A percentile compares a stretch with the other conserved stretches of the same genome.
Conservation (phyloP, 2,113 vertebrate species). For the Aspiorhynchus laticeps region DNA sequence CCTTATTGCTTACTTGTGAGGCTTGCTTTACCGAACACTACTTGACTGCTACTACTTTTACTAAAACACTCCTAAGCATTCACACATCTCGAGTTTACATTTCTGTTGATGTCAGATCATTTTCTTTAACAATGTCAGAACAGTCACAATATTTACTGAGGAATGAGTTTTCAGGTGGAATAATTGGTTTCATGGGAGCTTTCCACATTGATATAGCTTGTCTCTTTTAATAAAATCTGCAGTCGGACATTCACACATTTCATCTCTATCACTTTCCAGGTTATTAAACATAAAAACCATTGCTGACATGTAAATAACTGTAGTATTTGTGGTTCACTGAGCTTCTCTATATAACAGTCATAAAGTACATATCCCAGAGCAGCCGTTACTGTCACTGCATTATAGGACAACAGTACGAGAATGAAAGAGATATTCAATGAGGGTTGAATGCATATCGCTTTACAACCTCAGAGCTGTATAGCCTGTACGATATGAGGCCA, state of each 20-base stretch:
- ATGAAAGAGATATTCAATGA: background rate
- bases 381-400: background rate
- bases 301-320: background rate
- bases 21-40: background rate
- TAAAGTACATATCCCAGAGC: background rate
- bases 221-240: constrained; percentile 6
- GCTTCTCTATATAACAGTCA: background rate
- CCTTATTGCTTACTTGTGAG: background rate
- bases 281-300: constrained; percentile 22
- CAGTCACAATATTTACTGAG: constrained; percentile 7
- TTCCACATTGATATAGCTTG: background rate
- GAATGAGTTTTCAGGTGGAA: constrained; percentile 20
- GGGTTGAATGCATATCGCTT: background rate
- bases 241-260: constrained; percentile 17
- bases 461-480: background rate
- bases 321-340: constrained; percentile 11
- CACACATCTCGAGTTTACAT: background rate
- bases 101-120: background rate
- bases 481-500: background rate
- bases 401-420: background rate
- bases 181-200: constrained; percentile 34
- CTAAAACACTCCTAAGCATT: background rate
- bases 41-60: too few species aligned
- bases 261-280: background rate
- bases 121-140: background rate